These are phyloP conservation scores for Cyanistes caeruleus DNA, from an alignment of 2,113 vertebrate species.

Conservation along the genomic window DNA sequence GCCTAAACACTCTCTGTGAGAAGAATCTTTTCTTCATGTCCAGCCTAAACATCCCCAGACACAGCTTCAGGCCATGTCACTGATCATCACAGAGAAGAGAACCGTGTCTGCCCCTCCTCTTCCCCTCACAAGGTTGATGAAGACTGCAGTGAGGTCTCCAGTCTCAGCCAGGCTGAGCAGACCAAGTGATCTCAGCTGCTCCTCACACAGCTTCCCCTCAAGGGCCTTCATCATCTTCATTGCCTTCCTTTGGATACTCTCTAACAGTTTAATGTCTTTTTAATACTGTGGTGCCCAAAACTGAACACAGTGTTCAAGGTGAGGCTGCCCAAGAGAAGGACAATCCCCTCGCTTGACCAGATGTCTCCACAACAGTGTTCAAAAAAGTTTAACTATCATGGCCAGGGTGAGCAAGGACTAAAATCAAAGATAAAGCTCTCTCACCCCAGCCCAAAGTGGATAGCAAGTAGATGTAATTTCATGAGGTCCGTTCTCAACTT, in stretches of 20 bases:
- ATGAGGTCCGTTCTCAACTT: not conserved
- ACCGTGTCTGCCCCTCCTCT: not conserved
- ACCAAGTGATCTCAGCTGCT: not conserved
- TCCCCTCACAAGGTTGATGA: accelerated
- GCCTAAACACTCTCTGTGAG: not conserved
- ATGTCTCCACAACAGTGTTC: not conserved
- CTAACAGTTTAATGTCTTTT: not conserved
- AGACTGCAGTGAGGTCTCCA: accelerated
- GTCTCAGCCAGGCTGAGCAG: not conserved
- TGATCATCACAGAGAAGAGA: not conserved
- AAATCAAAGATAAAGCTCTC: not conserved
- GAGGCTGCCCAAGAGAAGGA: not conserved
- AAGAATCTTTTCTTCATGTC: not conserved
- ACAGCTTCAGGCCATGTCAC: not conserved
- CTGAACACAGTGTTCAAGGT: not conserved
- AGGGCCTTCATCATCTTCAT: not conserved
- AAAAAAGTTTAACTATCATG: not conserved
- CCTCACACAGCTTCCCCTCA: not conserved
- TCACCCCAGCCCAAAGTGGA: not conserved
- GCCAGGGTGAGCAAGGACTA: not conserved
- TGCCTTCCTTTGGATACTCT: not conserved
- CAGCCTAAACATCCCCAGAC: no score
- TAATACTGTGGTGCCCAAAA: not conserved
- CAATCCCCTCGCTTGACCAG: not conserved
- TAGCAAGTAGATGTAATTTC: not conserved